These are phyloP conservation scores for Vireo altiloquus DNA, from an alignment of 2,113 vertebrate genomes.

Conservation along the genomic window DNA sequence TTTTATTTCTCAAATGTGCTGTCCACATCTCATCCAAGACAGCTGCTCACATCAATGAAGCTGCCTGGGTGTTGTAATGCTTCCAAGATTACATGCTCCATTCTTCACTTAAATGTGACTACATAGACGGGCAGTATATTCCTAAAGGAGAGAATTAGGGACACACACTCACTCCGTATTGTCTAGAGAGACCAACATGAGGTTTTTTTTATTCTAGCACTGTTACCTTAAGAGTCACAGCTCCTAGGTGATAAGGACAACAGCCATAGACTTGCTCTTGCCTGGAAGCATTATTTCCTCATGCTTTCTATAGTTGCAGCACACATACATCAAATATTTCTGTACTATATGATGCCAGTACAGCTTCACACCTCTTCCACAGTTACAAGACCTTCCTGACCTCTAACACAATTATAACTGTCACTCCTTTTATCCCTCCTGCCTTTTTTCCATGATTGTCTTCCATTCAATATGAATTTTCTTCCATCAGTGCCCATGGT, in stretches of 20 bases:
- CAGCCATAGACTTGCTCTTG: not conserved
- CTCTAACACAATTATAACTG: not conserved
- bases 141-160: not conserved
- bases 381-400: not conserved
- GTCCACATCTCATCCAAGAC: not conserved
- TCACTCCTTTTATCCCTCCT: not conserved
- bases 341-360: not conserved
- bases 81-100: not conserved
- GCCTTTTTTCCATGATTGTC: not conserved
- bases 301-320: not conserved
- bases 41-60: not conserved
- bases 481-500: constrained; percentile 68
- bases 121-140: not conserved
- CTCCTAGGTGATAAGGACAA: not conserved
- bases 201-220: not conserved
- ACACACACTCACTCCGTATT: not conserved
- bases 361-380: not conserved
- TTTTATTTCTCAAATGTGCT: not conserved
- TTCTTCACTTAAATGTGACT: not conserved
- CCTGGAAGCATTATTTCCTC: not conserved
- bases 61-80: not conserved
- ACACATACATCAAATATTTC: not conserved
- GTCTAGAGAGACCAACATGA: not conserved
- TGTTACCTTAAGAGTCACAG: not conserved
- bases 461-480: constrained; percentile 42